Evolutionary conservation across 2,888 invertebrate genomes (phyloP).

Genomic region (Resseliella maxima): DNA sequence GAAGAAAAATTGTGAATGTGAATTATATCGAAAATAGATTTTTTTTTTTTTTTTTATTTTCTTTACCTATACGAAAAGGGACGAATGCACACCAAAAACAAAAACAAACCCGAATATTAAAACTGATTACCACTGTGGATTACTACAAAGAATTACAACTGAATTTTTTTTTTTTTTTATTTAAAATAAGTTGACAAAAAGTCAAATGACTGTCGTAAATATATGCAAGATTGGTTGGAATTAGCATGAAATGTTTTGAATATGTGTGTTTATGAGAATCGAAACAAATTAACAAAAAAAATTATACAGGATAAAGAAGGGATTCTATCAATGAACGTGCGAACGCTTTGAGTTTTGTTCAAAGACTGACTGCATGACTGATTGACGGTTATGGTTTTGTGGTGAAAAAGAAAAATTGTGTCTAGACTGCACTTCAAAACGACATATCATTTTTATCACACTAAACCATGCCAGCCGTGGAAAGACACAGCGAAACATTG

Average conservation of each 20-base stretch:
- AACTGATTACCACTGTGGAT: constrained; percentile 3
- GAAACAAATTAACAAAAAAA: neutral
- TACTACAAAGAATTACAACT: neutral
- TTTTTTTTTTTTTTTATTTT: neutral
- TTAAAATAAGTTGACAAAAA: neutral
- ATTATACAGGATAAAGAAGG: constrained; percentile 41
- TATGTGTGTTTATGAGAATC: neutral
- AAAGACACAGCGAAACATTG: neutral
- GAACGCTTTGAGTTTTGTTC: constrained; percentile 49
- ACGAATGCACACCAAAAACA: constrained; percentile 4
- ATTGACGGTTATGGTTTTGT: constrained; percentile 55
- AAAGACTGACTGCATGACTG: constrained; percentile 54
- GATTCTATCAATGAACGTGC: constrained; percentile 26
- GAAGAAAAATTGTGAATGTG: neutral
- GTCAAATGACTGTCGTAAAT: neutral
- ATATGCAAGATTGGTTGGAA: neutral
- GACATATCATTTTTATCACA: constrained; percentile 55
- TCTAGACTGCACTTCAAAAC: constrained; percentile 54
- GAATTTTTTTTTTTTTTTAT: no score
- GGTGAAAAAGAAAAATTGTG: constrained; percentile 56
- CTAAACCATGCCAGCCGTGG: neutral
- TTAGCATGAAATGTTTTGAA: neutral
- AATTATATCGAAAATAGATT: neutral
- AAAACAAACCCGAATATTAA: constrained; percentile 8
- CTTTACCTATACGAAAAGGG: neutral